Evolutionary conservation across 1,140 invertebrate genomes (phyloP), one percentile per base, ranked within the genome.

Genomic region (Leptestheria dahalacensis): DNA sequence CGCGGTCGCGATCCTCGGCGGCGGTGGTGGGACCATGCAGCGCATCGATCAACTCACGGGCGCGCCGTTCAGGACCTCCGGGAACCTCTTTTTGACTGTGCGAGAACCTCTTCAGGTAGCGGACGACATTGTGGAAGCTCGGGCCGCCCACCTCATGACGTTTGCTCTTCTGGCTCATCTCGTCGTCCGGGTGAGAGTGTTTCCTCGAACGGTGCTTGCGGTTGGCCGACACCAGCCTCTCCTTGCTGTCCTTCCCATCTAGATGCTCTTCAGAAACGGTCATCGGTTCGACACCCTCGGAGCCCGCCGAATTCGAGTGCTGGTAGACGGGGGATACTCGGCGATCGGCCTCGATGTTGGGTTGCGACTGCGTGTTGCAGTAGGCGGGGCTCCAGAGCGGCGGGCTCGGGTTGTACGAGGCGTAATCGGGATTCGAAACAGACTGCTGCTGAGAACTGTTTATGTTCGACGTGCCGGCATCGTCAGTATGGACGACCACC

Each of bases 1-100:
- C 81, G 49, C 79, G 77, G 29, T 75, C 74, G 4, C 65, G 71
- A 63, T 74, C 75, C 62, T 73, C 76, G 64, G 70, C 47, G 68
- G 69, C 61, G 29, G 70, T 65, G 65, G 75, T 68, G 74, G 74
- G 61, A 66, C 72, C 58, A 70, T 75, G 64, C 64, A 73, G 62
- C 64, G 76, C 52, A 63, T 74, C 57, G 69, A 78, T 71, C 64
- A 75, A 74, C 69, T 76, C 70, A 71, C 79, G 59, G 15, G 11
- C 24, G 11, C 55, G 28, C 26, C 28, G 53, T 3, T 61, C 60
- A n/a, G 25, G 48, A 28, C 23, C 33, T 56, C 54, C 54, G 12
- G 50, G 50, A 18, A 54, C 49, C 41, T 62, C 61, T 49, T 62
- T 62, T n/a, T 55, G 46, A 29, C 28, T 62, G 21, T 62, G 61